phyloP scores from a whole-genome alignment of 1,140 invertebrate genomes.

The Hetaerina americana region DNA sequence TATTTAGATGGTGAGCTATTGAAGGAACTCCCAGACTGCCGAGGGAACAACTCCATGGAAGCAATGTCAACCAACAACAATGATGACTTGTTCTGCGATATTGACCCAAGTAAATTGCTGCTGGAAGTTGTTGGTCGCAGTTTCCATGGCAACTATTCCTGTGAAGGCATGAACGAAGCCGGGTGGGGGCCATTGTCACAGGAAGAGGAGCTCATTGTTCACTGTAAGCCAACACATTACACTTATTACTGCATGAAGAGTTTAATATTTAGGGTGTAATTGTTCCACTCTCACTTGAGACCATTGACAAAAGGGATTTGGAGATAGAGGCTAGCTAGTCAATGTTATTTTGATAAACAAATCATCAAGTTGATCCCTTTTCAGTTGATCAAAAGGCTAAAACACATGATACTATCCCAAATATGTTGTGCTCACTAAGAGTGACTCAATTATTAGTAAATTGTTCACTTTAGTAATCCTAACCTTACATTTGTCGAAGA shows the following conservation, averaged over 20 bases:
- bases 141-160: slow-evolving; percentile 87
- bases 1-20: slow-evolving; percentile 67
- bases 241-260: background rate
- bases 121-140: slow-evolving; percentile 65
- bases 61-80: slow-evolving; percentile 6
- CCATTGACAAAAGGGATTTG: background rate
- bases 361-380: no score
- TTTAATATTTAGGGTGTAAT: background rate
- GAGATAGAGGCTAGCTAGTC: no score
- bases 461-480: no score
- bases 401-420: no score
- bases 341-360: no score
- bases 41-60: slow-evolving; percentile 27
- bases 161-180: slow-evolving; percentile 70
- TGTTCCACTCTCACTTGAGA: background rate
- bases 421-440: no score
- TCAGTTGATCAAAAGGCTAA: no score
- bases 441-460: no score
- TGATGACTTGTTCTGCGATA: slow-evolving; percentile 50
- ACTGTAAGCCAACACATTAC: slow-evolving; percentile 63
- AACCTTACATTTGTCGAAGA: no score
- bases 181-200: slow-evolving; percentile 68
- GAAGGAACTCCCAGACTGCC: slow-evolving; percentile 70
- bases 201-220: slow-evolving; percentile 56
- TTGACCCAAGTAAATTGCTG: slow-evolving; percentile 70